Conservation (phyloP, 2,888 invertebrate genomes). For the Proisotoma minuta region DNA sequence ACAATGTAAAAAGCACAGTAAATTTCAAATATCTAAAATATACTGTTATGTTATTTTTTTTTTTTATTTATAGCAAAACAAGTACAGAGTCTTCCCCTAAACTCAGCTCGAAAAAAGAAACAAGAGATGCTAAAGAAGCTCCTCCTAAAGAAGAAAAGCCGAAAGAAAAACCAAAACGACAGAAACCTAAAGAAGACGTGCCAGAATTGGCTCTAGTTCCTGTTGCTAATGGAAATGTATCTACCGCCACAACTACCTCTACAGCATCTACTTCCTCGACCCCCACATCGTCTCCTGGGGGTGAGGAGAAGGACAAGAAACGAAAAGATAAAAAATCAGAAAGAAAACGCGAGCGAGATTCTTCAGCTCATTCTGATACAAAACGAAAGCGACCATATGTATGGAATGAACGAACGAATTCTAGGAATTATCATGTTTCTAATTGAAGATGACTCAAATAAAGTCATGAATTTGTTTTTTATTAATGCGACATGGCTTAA, state of each 20-base stretch:
- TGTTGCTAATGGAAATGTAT: background rate
- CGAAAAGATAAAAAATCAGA: conserved; percentile 3
- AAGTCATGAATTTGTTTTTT: too few species aligned
- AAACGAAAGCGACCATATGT: conserved; percentile 3
- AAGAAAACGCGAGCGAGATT: background rate
- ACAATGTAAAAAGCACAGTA: too few species aligned
- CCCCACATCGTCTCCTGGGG: background rate
- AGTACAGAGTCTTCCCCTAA: too few species aligned
- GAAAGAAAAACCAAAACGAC: background rate
- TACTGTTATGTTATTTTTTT: too few species aligned
- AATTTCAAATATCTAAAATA: too few species aligned
- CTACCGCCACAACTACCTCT: background rate
- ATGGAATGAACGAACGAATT: background rate
- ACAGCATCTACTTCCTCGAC: background rate
- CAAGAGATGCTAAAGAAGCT: too few species aligned
- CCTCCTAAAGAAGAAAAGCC: conserved; percentile 4
- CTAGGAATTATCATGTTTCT: too few species aligned
- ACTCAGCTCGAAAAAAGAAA: too few species aligned
- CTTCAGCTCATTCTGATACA: background rate
- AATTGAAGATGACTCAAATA: too few species aligned
- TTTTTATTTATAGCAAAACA: too few species aligned
- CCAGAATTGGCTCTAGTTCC: background rate
- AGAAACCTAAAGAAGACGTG: background rate
- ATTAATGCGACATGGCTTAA: too few species aligned
- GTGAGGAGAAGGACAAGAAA: conserved; percentile 7